Percentiles rank a stretch among this genome's conserved stretches.
phyloP scores from a whole-genome alignment of 2,797 vertebrate genomes.

The Sardinella longiceps region DNA sequence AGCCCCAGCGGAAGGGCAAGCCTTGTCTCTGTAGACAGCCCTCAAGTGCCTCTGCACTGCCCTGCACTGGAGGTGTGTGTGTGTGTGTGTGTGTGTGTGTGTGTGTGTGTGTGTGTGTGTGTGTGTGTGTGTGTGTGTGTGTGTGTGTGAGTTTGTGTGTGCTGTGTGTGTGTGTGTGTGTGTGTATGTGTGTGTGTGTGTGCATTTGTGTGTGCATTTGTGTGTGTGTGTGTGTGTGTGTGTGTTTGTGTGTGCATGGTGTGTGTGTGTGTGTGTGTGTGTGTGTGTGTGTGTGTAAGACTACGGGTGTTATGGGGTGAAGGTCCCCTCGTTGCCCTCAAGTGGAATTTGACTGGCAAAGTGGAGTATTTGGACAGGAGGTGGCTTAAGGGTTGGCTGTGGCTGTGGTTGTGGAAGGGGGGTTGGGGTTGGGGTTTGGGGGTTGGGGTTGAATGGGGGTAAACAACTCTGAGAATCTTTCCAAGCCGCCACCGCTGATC shows the following conservation, averaged over 20 bases:
- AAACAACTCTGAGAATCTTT: constrained; percentile 67
- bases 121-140: neutral
- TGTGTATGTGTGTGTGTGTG: too few species aligned
- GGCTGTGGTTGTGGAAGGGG: neutral
- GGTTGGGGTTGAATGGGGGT: constrained; percentile 37
- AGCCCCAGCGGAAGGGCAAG: constrained; percentile 59
- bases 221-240: too few species aligned
- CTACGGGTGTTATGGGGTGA: neutral
- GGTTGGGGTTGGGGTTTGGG: too few species aligned
- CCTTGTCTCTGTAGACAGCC: constrained; percentile 59
- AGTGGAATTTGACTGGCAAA: constrained; percentile 72
- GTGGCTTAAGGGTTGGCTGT: too few species aligned
- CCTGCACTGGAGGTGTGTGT: constrained; percentile 43
- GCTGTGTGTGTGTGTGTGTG: too few species aligned
- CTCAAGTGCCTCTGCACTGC: constrained; percentile 59
- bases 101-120: constrained; percentile 22
- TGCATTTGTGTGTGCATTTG: too few species aligned
- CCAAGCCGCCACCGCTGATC: too few species aligned
- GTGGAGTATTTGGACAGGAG: constrained; percentile 54
- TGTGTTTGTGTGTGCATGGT: too few species aligned
- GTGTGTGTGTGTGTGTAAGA: too few species aligned
- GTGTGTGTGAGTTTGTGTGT: too few species aligned
- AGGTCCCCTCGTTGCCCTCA: constrained; percentile 56
- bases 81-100: constrained; percentile 35
- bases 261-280: too few species aligned